Evolutionary conservation across 2,797 vertebrate species (phyloP).

Genomic region (Taenioides sp.): DNA sequence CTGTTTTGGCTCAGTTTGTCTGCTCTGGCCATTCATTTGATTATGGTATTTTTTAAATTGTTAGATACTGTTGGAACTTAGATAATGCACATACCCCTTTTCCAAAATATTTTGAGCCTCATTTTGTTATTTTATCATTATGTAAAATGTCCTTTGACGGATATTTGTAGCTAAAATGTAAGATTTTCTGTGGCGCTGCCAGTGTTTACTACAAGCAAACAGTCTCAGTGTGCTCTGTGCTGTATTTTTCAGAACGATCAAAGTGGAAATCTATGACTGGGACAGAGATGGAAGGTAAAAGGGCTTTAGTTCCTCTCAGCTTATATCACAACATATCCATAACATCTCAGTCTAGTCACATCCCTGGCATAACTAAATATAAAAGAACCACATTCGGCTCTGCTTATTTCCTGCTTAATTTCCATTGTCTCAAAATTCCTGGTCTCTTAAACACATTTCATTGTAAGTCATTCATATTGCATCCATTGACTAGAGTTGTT

Average conservation of each 20-base stretch:
- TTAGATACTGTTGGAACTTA: neutral
- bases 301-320: neutral
- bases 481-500: neutral
- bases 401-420: neutral
- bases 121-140: neutral
- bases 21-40: neutral
- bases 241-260: conserved; percentile 67
- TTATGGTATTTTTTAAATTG: neutral
- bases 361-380: neutral
- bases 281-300: conserved; percentile 75
- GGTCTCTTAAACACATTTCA: neutral
- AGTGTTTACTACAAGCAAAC: conserved; percentile 5
- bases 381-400: neutral
- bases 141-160: conserved; percentile 11
- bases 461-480: neutral
- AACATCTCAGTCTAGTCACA: neutral
- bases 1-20: neutral
- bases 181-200: conserved; percentile 17
- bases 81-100: neutral
- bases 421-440: neutral
- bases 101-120: neutral
- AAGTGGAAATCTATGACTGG: conserved; percentile 75
- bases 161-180: conserved; percentile 17
- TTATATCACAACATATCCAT: neutral
- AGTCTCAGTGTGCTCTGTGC: conserved; percentile 16